Base-by-base conservation (phyloP, 2,113 vertebrate species). In the Ivindomyrus marchei region DNA sequence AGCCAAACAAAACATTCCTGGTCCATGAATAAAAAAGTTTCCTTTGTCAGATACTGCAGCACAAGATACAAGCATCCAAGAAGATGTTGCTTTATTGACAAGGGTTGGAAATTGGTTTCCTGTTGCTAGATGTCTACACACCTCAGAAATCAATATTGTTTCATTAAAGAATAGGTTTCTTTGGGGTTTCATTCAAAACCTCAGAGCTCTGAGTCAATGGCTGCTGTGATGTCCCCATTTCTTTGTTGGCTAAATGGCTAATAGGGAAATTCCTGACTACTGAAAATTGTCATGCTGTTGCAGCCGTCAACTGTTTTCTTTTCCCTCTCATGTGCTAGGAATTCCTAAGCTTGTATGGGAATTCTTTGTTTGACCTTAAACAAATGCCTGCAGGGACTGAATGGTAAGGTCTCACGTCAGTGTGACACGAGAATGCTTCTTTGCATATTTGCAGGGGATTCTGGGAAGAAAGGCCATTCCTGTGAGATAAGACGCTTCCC, bases 401-500 rank as follows among this genome's bases (percentile, higher is more conserved):
- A 27, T 70, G 62, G 56, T 27, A 47, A 46, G 42, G 13, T 77
- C 49, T 87, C 49, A 53, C 85, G 15, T 87, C 9, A 87, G 50
- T 53, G 85, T 87, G 6, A 87, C 27, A 56, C 84, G 17, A 27
- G 47, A 80, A 39, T 80, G n/a, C 66, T 49, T 66, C 21, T 49
- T 45, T 46, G 42, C 88, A 47, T 36, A 49, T 77, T 24, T 50
- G 46, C 24, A 89, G 46, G 88, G 13, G 62, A 45, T 47, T 50
- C 47, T 83, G 70, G 88, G 70, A 83, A 83, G 7, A 42, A 70
- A 74, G 70, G 47, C 3, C 88, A 87, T 87, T 87, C n/a, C 50
- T 36, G 49, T 56, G 50, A 53, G 17, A 87, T 87, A 87, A 56
- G 15, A 53, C 17, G 31, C 85, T 83, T 39, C 45, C 39, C 62